Evolutionary conservation across 2,888 invertebrate genomes (phyloP).

Genomic region (Mamestra brassicae): DNA sequence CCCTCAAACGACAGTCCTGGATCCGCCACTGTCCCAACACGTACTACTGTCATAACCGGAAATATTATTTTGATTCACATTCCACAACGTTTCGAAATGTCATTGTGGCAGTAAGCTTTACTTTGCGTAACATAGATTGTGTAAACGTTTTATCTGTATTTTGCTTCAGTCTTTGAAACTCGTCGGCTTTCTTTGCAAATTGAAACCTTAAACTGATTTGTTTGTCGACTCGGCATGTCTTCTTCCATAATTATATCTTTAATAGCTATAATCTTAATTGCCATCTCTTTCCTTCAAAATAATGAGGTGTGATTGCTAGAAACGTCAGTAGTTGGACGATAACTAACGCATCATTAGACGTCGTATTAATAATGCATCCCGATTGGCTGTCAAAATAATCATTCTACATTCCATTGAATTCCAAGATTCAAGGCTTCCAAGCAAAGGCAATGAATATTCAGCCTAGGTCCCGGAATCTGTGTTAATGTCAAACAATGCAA

Average conservation of each 20-base stretch:
- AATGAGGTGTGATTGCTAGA: no score
- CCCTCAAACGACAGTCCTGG: no score
- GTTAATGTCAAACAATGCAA: slow-evolving; percentile 31
- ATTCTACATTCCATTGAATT: slow-evolving; percentile 23
- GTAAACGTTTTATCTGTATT: slow-evolving; percentile 7
- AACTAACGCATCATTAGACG: no score
- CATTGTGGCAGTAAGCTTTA: slow-evolving; percentile 25
- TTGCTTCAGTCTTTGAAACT: neutral
- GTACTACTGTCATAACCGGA: slow-evolving; percentile 28
- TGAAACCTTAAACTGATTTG: no score
- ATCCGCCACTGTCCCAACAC: no score
- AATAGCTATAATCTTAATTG: no score
- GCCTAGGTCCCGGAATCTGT: slow-evolving; percentile 26
- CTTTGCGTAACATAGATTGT: slow-evolving; percentile 14
- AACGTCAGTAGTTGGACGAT: no score
- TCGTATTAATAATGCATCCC: neutral
- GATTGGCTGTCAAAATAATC: neutral
- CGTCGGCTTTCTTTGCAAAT: no score
- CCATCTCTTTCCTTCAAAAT: no score
- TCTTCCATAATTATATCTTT: no score
- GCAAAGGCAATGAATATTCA: slow-evolving; percentile 45
- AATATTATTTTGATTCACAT: slow-evolving; percentile 43
- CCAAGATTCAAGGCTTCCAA: slow-evolving; percentile 23
- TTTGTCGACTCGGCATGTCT: no score
- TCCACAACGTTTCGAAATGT: slow-evolving; percentile 41